A percentile compares a stretch with the other conserved stretches of the same genome.
Evolutionary conservation across 2,888 invertebrate genomes (phyloP).

Genomic region (Malacosoma neustria): DNA sequence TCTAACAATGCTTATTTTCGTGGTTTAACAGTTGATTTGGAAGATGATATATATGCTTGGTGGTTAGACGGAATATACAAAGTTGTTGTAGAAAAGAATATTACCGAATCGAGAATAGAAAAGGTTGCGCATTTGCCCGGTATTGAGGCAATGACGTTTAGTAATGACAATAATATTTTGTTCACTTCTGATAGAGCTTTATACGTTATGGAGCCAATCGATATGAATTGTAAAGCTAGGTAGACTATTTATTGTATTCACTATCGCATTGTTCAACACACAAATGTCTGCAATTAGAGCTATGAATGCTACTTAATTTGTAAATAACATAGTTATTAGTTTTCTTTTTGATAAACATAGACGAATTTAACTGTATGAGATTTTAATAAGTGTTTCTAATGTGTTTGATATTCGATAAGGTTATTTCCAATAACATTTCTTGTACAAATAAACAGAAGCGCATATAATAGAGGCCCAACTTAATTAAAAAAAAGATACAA

Average conservation of each 20-base stretch:
- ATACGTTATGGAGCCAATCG: constrained; percentile 28
- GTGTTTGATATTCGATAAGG: too few species aligned
- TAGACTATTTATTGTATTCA: not conserved
- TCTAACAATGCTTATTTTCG: constrained; percentile 50
- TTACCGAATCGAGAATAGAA: constrained; percentile 32
- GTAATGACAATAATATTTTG: constrained; percentile 47
- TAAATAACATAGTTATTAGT: not conserved
- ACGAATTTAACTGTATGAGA: too few species aligned
- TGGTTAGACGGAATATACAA: constrained; percentile 59
- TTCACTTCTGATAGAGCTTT: constrained; percentile 38
- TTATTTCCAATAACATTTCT: too few species aligned
- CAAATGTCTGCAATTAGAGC: not conserved
- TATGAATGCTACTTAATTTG: not conserved
- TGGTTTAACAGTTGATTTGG: constrained; percentile 46
- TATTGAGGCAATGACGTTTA: constrained; percentile 51
- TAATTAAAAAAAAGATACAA: too few species aligned
- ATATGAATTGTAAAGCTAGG: constrained; percentile 15
- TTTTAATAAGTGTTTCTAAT: too few species aligned
- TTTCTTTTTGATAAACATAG: too few species aligned
- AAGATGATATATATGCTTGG: constrained; percentile 49
- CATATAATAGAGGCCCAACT: too few species aligned
- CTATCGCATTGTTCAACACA: not conserved
- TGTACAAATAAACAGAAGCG: too few species aligned
- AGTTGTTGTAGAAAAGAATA: constrained; percentile 31
- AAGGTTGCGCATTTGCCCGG: constrained; percentile 33